A percentile compares a stretch with the other conserved stretches of the same genome.
Evolutionary conservation across 2,888 invertebrate genomes (phyloP).

Genomic region (Sussaba pulchella): DNA sequence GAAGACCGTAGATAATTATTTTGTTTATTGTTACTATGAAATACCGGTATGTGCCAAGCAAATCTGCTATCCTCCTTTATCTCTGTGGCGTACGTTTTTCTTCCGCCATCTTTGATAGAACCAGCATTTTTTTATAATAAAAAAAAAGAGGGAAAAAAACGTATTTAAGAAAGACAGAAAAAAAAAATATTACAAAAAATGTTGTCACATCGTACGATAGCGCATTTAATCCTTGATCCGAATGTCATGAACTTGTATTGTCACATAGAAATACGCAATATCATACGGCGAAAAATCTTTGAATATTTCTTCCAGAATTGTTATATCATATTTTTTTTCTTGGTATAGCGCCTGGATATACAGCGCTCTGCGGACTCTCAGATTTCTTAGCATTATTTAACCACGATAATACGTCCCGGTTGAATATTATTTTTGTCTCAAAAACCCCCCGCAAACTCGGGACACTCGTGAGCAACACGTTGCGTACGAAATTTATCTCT

Average conservation of each 20-base stretch:
- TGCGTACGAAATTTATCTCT: slow-evolving; percentile 43
- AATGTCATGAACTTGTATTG: slow-evolving; percentile 35
- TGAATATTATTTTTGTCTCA: slow-evolving; percentile 50
- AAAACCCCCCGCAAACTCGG: slow-evolving; percentile 40
- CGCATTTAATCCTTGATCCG: slow-evolving; percentile 22
- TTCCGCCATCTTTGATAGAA: slow-evolving; percentile 31
- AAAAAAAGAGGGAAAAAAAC: neutral
- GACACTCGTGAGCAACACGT: slow-evolving; percentile 30
- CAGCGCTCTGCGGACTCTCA: slow-evolving; percentile 72
- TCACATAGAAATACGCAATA: slow-evolving; percentile 36
- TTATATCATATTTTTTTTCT: neutral
- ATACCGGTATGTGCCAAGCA: slow-evolving; percentile 72
- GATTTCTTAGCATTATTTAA: slow-evolving; percentile 69
- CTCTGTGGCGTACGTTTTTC: slow-evolving; percentile 46
- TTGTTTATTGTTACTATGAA: slow-evolving; percentile 15
- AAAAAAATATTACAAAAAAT: neutral
- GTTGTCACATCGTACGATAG: slow-evolving; percentile 33
- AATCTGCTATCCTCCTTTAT: slow-evolving; percentile 79
- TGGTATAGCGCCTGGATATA: slow-evolving; percentile 75
- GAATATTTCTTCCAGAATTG: slow-evolving; percentile 48
- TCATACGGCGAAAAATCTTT: slow-evolving; percentile 37
- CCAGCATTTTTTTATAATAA: slow-evolving; percentile 18
- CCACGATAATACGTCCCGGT: slow-evolving; percentile 55
- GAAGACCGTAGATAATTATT: slow-evolving; percentile 38
- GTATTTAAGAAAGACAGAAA: neutral